Percentiles rank a stretch among this genome's conserved stretches.
phyloP scores from a whole-genome alignment of 2,797 vertebrate genomes.

The Manis pentadactyla region DNA sequence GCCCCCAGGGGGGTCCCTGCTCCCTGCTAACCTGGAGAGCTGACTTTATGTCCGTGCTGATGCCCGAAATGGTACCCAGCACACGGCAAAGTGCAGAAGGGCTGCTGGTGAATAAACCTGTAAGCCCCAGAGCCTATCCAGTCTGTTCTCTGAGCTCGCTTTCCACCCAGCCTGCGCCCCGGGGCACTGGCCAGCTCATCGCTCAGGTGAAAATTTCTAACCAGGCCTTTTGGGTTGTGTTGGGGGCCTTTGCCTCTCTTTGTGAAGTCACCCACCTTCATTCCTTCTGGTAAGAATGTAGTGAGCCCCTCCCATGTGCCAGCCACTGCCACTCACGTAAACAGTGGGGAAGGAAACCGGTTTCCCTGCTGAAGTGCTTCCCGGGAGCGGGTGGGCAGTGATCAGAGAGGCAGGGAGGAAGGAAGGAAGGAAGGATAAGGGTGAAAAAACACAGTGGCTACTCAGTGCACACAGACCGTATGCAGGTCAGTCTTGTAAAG shows the following conservation, averaged over 20 bases:
- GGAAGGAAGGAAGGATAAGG: neutral
- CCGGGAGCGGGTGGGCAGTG: fast-evolving
- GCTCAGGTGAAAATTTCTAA: neutral
- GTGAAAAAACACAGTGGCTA: neutral
- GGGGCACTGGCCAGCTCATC: neutral
- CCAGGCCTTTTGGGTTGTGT: neutral
- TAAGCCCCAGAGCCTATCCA: neutral
- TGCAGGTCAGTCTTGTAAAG: neutral
- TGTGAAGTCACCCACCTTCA: neutral
- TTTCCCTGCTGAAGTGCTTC: neutral
- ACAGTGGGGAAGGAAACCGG: neutral
- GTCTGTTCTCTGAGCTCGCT: neutral
- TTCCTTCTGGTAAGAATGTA: neutral
- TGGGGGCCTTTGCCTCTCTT: neutral
- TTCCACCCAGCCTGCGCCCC: neutral
- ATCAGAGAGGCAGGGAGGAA: neutral
- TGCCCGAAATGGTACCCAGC: neutral
- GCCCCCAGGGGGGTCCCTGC: neutral
- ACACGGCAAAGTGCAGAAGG: neutral
- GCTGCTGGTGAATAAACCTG: neutral
- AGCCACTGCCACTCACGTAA: neutral
- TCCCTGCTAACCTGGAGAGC: neutral
- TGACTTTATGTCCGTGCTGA: no score
- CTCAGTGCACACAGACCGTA: neutral
- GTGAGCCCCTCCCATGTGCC: neutral